Evolutionary conservation across 2,888 invertebrate genomes (phyloP), one percentile per base, ranked within the genome.

Genomic region (Gibbula magus): DNA sequence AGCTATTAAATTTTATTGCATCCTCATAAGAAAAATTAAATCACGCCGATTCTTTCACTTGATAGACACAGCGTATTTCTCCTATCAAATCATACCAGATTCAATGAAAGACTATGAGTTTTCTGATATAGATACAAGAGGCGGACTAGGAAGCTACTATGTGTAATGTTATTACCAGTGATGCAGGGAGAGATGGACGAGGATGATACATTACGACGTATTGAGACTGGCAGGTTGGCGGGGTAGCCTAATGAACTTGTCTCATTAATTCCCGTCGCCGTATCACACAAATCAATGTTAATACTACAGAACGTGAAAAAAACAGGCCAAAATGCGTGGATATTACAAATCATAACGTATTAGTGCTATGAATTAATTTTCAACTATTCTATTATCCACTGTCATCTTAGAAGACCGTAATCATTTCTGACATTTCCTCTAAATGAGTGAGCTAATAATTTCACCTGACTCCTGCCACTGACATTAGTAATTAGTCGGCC

Each of bases 391-490:
- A 56, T 56, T 56, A 22, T 56, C 56, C 25, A 10, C 56, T 56
- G 20, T 56, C 56, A n/a, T 56, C 22, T 20, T 10, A 20, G 20
- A 25, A 56, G 20, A 25, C 20, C 2, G 56, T 56, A 56, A 56
- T 56, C 25, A 56, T 56, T 56, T 56, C n/a, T 56, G 56, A 56
- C 56, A 56, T 56, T 22, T 56, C 25, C 18, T 35, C 25, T 56
- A 56, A 56, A n/a, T 56, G 56, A 56, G 25, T 56, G 56, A 56
- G 20, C 56, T 56, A 56, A 56, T 56, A 56, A 56, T 56, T 56
- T 20, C 25, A 25, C 56, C 56, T 56, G 25, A 22, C 20, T 56
- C 10, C 56, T 56, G 22, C 22, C 22, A 13, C 25, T 56, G 56
- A 20, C 22, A 56, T 56, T 56, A 25, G 25, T 56, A 56, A 56